Percentiles rank a stretch among this genome's conserved stretches.
phyloP scores from a whole-genome alignment of 2,797 vertebrate species.

The Manis crassicaudata region DNA sequence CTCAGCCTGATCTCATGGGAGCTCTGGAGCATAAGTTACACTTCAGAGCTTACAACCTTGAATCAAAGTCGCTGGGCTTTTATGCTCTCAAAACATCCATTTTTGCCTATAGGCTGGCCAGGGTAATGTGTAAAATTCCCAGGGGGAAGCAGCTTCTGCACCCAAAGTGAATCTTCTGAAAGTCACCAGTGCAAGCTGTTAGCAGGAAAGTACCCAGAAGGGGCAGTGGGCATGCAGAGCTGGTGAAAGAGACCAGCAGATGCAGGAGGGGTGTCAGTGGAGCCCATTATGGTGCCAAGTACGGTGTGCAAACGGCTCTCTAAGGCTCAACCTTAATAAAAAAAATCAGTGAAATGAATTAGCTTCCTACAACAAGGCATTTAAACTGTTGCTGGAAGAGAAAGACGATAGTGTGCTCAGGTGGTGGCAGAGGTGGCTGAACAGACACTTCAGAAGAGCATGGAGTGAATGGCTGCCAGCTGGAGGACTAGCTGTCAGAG shows the following conservation, averaged over 20 bases:
- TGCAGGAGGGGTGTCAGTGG: background rate
- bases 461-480: background rate
- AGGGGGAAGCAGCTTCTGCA: background rate
- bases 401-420: background rate
- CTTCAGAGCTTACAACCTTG: background rate
- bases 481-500: background rate
- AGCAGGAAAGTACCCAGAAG: background rate
- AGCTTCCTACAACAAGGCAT: background rate
- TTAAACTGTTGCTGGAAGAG: background rate
- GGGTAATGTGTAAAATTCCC: background rate
- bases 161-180: background rate
- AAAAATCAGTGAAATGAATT: background rate
- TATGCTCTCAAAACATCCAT: background rate
- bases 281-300: no score
- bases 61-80: background rate
- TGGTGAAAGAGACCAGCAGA: background rate
- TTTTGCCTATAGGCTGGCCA: background rate
- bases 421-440: background rate
- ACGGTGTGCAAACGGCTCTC: background rate
- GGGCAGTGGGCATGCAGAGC: accelerated
- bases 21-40: background rate
- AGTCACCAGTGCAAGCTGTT: background rate
- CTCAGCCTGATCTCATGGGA: background rate
- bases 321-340: background rate
- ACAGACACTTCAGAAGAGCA: background rate